Conservation (phyloP, 2,797 vertebrate genomes). For the Pseudochirops corinnae region DNA sequence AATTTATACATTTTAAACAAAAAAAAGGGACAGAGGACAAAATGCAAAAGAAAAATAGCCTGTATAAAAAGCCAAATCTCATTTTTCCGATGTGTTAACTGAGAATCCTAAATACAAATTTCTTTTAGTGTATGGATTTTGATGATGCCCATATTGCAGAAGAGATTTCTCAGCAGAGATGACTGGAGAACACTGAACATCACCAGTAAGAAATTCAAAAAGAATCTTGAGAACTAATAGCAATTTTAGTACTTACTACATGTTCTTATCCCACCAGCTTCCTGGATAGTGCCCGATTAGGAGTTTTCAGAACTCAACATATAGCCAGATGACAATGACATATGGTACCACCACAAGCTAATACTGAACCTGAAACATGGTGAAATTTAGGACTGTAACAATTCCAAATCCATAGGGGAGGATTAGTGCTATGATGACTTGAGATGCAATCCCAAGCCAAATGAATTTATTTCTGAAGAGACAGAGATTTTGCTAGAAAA, state of each 20-base stretch:
- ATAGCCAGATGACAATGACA: slow-evolving; percentile 81
- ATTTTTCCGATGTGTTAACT: slow-evolving; percentile 54
- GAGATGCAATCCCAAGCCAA: slow-evolving; percentile 79
- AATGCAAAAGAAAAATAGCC: slow-evolving; percentile 52
- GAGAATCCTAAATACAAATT: slow-evolving; percentile 60
- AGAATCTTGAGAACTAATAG: not conserved
- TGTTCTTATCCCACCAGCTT: slow-evolving; percentile 85
- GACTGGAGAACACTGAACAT: slow-evolving; percentile 49
- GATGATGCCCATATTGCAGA: slow-evolving; percentile 73
- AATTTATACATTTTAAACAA: slow-evolving; percentile 66
- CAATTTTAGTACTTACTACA: slow-evolving; percentile 77
- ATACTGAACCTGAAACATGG: slow-evolving; percentile 77
- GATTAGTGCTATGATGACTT: slow-evolving; percentile 75
- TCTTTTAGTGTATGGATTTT: slow-evolving; percentile 73
- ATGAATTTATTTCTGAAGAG: slow-evolving; percentile 85
- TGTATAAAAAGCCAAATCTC: slow-evolving; percentile 54
- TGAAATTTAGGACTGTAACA: slow-evolving; percentile 79
- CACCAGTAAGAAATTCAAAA: slow-evolving; percentile 29
- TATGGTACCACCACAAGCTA: slow-evolving; percentile 79
- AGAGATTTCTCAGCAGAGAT: slow-evolving; percentile 72
- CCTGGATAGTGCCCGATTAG: slow-evolving; percentile 80
- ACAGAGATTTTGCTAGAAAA: slow-evolving; percentile 80
- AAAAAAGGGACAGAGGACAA: slow-evolving; percentile 62
- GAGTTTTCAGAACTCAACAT: slow-evolving; percentile 82
- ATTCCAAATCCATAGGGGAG: slow-evolving; percentile 77